Evolutionary conservation across 2,113 vertebrate species (phyloP), one percentile per base, ranked within the genome.

Genomic region (Tamias sibiricus): DNA sequence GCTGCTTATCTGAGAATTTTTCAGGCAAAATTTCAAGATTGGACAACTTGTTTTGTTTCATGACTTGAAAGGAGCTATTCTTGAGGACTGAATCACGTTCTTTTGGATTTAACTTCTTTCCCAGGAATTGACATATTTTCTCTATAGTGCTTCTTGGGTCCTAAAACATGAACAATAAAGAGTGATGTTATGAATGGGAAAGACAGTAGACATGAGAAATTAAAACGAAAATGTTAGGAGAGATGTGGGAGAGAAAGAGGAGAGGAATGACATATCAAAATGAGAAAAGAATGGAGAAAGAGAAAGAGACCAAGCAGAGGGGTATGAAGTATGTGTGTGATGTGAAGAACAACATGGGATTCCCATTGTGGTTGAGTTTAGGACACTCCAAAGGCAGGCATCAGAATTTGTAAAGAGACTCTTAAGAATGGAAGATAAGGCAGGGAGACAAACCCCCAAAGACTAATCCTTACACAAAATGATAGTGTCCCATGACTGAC

Each of bases 41-140:
- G 72, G 98, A 99, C 99, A 99, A 99, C 2, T 2, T 92, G 93
- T 99, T 99, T 71, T 68, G 72, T 92, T 99, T 98, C 99, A 99
- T 99, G 66, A 22, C 88, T 22, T 96, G 93, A 71, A 99, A 99
- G 64, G 97, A 98, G 91, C 98, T 98, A 16, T 99, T 93, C 7
- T 98, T 84, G 49, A 98, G 93, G 44, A 99, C 97, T 13, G 94
- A 98, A 6, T 57, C 95, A 71, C 99, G 91, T 35, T 81, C 75
- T 20, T 98, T 97, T 0, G 98, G 96, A 30, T 96, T 98, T 83
- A 99, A 90, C 28, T 97, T 92, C 44, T 93, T 92, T 14, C 97
- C 98, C 77, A 99, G 97, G 91, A 99, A 99, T 5, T 49, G 35
- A 4, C 98, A 98, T 7, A 99, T 96, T 10, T 82, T 92, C 68